These are phyloP conservation scores for Oscarella lobularis DNA, from an alignment of 37 sponge, comb jelly and placozoan species.

Conservation along the genomic window DNA sequence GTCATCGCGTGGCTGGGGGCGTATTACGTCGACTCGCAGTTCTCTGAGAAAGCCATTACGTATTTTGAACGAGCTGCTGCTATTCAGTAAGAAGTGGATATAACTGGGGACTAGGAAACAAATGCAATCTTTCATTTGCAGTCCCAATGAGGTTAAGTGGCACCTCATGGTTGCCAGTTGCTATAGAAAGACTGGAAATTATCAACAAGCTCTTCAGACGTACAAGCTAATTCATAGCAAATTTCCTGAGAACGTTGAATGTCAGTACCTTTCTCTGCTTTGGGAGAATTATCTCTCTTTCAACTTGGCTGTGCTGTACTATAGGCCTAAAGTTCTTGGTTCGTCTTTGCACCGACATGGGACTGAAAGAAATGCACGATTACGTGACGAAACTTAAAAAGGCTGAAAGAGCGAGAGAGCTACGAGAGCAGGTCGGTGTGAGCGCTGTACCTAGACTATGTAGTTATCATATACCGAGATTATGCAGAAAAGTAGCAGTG, in stretches of 20 bases:
- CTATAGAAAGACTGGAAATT: constrained; percentile 80
- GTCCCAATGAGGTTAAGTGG: constrained; percentile 87
- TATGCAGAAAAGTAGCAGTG: constrained; percentile 18
- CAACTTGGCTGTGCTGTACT: not conserved
- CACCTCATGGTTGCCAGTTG: constrained; percentile 94
- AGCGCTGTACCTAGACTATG: no score
- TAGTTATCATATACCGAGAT: no score
- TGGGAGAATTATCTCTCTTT: no score
- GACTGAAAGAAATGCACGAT: constrained; percentile 76
- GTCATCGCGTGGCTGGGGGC: constrained; percentile 95
- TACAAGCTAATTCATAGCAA: constrained; percentile 68
- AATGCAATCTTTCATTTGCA: constrained; percentile 6
- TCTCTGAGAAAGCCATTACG: constrained; percentile 77
- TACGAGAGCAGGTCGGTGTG: constrained; percentile 13
- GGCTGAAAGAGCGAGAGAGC: constrained; percentile 73
- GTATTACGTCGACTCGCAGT: constrained; percentile 89
- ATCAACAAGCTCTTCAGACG: constrained; percentile 70
- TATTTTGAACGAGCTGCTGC: constrained; percentile 85
- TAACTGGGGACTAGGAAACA: not conserved
- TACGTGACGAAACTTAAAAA: constrained; percentile 66
- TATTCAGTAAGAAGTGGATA: constrained; percentile 44
- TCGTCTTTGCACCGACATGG: constrained; percentile 73
- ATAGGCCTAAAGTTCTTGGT: constrained; percentile 70
- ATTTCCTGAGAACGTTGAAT: constrained; percentile 89
- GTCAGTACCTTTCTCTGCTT: not conserved